These are phyloP conservation scores for Syrista parreyssii DNA, from an alignment of 2,888 invertebrate species.

Conservation along the genomic window DNA sequence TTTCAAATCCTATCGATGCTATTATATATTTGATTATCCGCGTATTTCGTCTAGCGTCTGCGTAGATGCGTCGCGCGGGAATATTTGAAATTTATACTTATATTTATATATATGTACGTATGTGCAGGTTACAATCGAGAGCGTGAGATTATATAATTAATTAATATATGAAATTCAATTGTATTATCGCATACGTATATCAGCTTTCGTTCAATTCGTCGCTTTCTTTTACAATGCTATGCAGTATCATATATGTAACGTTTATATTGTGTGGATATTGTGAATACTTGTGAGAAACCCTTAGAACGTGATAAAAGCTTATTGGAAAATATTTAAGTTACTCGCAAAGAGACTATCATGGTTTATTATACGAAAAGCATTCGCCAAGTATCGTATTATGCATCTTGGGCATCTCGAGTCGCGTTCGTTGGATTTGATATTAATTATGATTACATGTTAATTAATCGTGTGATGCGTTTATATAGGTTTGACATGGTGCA, in stretches of 20 bases:
- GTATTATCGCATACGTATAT: background rate
- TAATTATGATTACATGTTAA: background rate
- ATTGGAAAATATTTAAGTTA: background rate
- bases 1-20: background rate
- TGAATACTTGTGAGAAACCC: background rate
- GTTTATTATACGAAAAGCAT: background rate
- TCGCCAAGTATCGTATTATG: background rate
- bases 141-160: background rate
- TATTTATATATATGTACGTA: background rate
- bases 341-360: background rate
- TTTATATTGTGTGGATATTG: background rate
- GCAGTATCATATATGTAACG: background rate
- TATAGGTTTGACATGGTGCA: background rate
- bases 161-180: background rate
- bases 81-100: background rate
- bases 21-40: background rate
- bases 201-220: background rate
- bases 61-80: background rate
- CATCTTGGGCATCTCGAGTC: background rate
- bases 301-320: background rate
- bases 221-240: background rate
- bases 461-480: background rate
- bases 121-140: background rate
- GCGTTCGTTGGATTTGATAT: background rate
- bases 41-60: background rate